Evolutionary conservation across 2,113 vertebrate genomes (phyloP), one percentile per base, ranked within the genome.

Genomic region (Origma solitaria): DNA sequence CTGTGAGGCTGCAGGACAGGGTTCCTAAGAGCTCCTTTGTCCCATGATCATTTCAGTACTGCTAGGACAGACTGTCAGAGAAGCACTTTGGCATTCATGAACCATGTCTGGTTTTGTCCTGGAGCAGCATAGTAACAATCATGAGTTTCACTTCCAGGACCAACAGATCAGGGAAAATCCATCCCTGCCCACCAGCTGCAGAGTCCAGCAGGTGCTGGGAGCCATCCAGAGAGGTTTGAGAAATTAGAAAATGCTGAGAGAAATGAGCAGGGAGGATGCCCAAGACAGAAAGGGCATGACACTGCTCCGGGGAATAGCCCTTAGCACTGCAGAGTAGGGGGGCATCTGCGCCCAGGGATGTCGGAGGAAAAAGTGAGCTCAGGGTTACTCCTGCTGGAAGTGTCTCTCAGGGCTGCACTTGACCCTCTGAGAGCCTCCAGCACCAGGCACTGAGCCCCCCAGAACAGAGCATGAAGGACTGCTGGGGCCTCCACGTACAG

Each of bases 361-460:
- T 69, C 54, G 33, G 62, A 86, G 45, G 54, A 22, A 44, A 44
- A 51, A 15, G 27, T 27, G 47, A 60, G 27, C 38, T 44, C 18
- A 31, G 30, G 28, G 44, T 44, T 58, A 6, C 25, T 76, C 44
- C 61, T 66, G 51, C 51, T 58, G 71, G 44, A 58, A 86, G 17
- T 1, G 0, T 38, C n/a, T 65, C 82, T 38, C 1, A 0, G 42
- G 30, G 38, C 50, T 47, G 30, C 38, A 6, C 42, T 23, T 20
- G 10, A 10, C 20, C 13, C 51, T 24, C 40, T 24, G 71, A 58
- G n/a, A 40, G 20, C 11, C 58, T 73, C 40, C 69, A 54, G 44
- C 61, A 35, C 3, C 51, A 58, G 28, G 44, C 37, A 42, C 35
- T 68, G 37, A 51, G 37, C 23, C 38, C 45, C 22, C 23, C 21